These are phyloP conservation scores for Clarias laeviceps DNA, from an alignment of 2,797 vertebrate genomes.

Conservation along the genomic window DNA sequence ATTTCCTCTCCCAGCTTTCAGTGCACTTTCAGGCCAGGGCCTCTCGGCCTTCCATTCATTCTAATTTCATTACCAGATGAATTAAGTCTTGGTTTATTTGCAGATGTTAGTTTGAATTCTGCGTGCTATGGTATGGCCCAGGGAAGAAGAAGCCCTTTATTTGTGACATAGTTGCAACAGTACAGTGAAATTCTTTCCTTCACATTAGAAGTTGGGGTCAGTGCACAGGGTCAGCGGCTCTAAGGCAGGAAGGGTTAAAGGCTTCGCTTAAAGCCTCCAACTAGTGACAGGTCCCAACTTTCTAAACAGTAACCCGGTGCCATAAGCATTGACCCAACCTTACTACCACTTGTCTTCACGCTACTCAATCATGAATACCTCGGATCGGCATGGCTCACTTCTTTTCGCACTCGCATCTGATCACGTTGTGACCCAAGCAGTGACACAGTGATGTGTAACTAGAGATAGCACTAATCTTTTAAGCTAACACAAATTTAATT, in stretches of 20 bases:
- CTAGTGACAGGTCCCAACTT: not conserved
- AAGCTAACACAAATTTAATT: constrained; percentile 72
- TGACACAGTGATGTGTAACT: constrained; percentile 66
- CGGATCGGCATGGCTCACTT: not conserved
- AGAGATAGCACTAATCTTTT: constrained; percentile 73
- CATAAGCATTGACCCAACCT: not conserved
- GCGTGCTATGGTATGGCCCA: constrained; percentile 32
- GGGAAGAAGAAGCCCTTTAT: not conserved
- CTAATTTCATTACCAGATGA: constrained; percentile 54
- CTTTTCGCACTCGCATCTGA: constrained; percentile 41
- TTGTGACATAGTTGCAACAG: not conserved
- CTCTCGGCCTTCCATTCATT: constrained; percentile 41
- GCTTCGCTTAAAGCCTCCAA: not conserved
- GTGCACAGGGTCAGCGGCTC: too few species aligned
- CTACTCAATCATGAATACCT: not conserved
- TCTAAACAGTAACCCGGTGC: not conserved
- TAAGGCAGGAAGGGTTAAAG: not conserved
- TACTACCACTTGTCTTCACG: not conserved
- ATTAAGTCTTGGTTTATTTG: constrained; percentile 51
- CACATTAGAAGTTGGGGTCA: not conserved
- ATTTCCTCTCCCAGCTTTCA: constrained; percentile 40
- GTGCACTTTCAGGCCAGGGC: constrained; percentile 19
- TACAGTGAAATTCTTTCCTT: not conserved
- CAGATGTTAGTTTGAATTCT: constrained; percentile 46
- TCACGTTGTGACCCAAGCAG: constrained; percentile 56